Base-by-base conservation (phyloP, 2,797 vertebrate species). In the Glyptemys insculpta region DNA sequence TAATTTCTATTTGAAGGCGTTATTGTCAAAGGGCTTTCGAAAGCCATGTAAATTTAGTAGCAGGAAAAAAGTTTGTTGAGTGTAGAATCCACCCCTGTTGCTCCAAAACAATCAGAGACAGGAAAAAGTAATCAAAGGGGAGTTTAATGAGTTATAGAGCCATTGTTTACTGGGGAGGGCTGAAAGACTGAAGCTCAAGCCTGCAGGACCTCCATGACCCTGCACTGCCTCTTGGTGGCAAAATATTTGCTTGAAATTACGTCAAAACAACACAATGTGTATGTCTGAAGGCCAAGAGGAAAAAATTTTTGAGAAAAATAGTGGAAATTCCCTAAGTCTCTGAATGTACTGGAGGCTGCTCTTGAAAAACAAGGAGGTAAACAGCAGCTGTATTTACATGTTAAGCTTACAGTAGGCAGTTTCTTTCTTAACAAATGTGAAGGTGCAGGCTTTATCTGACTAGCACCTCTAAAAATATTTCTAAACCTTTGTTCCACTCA, bases 71-170 rank as follows among this genome's bases (percentile, higher is more conserved):
- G 97, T 98, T 98, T 98, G 98, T 98, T 98, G 98, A 98, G 97
- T 87, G 86, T 95, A 97, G 97, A 95, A 98, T 98, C 95, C 86
- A 98, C 96, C 96, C 98, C 98, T 98, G 96, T 95, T 97, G 96
- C 97, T 98, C 98, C 91, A 97, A 98, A 98, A 98, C 98, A 98
- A 99, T 99, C 98, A 98, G 98, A 98, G 97, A 98, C 99, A 99
- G 99, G 99, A 99, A 99, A 98, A 98, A 98, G 98, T 98, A 98
- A 99, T 99, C 99, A 98, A 97, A 98, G 98, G 98, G 97, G 98
- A 98, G 98, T 98, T 98, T 98, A 98, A 98, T 98, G 98, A 99
- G 97, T 98, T 98, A 97, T 98, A 94, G 97, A 96, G 98, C 98
- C 98, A 99, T 99, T 99, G 99, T 99, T 99, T 97, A 98, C 98